Percentiles rank a stretch among this genome's conserved stretches.
Evolutionary conservation across 2,888 invertebrate species (phyloP).

Genomic region (Papilio protenor): DNA sequence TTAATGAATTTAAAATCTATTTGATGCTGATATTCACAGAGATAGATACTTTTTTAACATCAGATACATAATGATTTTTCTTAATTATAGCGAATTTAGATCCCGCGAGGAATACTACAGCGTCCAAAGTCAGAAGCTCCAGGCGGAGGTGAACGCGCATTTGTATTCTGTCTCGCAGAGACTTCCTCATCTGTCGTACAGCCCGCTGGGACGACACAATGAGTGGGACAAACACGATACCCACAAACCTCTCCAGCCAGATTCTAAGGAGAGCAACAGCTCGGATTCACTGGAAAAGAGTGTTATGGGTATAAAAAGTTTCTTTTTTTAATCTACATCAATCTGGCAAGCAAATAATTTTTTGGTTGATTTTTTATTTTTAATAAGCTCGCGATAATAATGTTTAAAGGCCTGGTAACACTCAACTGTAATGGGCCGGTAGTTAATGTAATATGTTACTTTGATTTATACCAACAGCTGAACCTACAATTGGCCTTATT

Average conservation of each 20-base stretch:
- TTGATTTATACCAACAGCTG: neutral
- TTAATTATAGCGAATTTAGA: conserved; percentile 73
- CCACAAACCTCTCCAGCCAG: conserved; percentile 77
- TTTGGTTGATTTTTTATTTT: neutral
- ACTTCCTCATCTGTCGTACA: conserved; percentile 80
- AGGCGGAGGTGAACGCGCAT: conserved; percentile 81
- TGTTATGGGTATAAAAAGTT: conserved; percentile 73
- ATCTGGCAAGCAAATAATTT: neutral
- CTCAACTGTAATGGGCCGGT: neutral
- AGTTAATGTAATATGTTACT: neutral
- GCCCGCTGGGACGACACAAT: conserved; percentile 77
- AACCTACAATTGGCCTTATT: neutral
- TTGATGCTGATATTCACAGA: neutral
- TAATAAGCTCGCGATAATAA: neutral
- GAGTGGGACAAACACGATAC: conserved; percentile 82
- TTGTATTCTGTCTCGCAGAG: conserved; percentile 86
- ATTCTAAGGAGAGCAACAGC: conserved; percentile 81
- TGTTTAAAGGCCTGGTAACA: neutral
- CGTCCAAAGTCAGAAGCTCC: conserved; percentile 79
- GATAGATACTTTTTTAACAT: neutral
- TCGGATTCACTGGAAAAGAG: conserved; percentile 81
- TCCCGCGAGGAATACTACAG: conserved; percentile 81
- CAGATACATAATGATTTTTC: neutral
- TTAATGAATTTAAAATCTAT: neutral
- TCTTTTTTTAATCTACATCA: neutral